Evolutionary conservation across 2,797 vertebrate species (phyloP).

Genomic region (Chromis chromis): DNA sequence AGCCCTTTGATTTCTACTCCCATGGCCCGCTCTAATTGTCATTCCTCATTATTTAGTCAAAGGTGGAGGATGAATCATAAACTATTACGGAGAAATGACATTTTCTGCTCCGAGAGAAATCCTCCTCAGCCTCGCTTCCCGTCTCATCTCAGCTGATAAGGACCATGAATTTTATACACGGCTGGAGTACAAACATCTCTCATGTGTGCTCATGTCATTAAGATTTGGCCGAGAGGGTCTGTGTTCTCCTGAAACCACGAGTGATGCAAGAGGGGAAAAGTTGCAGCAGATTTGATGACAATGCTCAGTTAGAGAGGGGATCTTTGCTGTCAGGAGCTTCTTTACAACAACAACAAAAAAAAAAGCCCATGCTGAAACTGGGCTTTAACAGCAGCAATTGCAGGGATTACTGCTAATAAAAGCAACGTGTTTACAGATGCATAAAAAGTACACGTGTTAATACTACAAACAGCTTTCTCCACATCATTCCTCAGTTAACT

Average conservation of each 20-base stretch:
- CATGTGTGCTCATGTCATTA: constrained; percentile 42
- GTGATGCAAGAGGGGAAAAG: constrained; percentile 47
- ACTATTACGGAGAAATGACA: constrained; percentile 80
- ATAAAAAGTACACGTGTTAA: neutral
- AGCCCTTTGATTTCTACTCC: constrained; percentile 83
- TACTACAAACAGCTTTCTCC: constrained; percentile 23
- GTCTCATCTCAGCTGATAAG: constrained; percentile 78
- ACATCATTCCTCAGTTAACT: constrained; percentile 32
- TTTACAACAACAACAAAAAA: constrained; percentile 25
- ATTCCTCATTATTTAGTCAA: constrained; percentile 86
- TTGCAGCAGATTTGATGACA: constrained; percentile 62
- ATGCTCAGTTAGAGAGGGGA: constrained; percentile 65
- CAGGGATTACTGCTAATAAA: constrained; percentile 63
- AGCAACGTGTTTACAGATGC: constrained; percentile 55
- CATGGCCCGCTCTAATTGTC: constrained; percentile 83
- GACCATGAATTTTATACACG: constrained; percentile 65
- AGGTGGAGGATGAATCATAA: constrained; percentile 85
- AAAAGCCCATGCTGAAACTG: constrained; percentile 31
- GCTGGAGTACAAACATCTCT: constrained; percentile 67
- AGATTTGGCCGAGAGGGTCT: constrained; percentile 45
- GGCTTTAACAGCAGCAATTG: constrained; percentile 52
- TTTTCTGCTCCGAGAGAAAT: constrained; percentile 72
- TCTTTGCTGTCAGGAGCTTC: constrained; percentile 57
- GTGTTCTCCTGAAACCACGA: constrained; percentile 56
- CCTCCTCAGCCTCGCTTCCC: constrained; percentile 69